A percentile compares a stretch with the other conserved stretches of the same genome.
Conservation (phyloP, 2,888 invertebrate genomes). For the Leptothorax acervorum region DNA sequence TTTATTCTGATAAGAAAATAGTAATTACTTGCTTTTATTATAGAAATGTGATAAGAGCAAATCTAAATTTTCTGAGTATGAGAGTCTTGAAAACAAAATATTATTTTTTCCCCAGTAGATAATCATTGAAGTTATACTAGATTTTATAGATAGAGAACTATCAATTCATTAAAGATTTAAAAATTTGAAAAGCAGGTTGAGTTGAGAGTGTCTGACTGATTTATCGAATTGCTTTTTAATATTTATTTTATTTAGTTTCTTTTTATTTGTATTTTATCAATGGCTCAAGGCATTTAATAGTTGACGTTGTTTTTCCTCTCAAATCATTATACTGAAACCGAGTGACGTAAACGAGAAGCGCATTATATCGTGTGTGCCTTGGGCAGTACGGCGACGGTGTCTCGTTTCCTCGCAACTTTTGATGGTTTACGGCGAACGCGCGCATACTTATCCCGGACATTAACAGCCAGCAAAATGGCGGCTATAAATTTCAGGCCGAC, state of each 20-base stretch:
- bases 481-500: constrained; percentile 50
- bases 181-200: background rate
- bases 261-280: background rate
- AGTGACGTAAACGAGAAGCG: constrained; percentile 11
- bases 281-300: background rate
- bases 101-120: background rate
- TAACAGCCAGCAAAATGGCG: constrained; percentile 48
- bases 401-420: constrained; percentile 38
- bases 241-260: background rate
- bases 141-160: background rate
- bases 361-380: background rate
- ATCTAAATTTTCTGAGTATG: background rate
- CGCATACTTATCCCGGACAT: constrained; percentile 37
- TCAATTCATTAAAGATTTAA: background rate
- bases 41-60: background rate
- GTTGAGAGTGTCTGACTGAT: background rate
- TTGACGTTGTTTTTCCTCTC: background rate
- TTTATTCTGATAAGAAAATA: background rate
- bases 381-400: background rate
- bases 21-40: background rate
- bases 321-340: background rate
- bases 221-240: background rate
- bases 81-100: background rate
- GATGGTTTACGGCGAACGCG: constrained; percentile 21
- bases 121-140: background rate